phyloP scores from a whole-genome alignment of 2,797 vertebrate genomes.

The Toxotes lorentzi region DNA sequence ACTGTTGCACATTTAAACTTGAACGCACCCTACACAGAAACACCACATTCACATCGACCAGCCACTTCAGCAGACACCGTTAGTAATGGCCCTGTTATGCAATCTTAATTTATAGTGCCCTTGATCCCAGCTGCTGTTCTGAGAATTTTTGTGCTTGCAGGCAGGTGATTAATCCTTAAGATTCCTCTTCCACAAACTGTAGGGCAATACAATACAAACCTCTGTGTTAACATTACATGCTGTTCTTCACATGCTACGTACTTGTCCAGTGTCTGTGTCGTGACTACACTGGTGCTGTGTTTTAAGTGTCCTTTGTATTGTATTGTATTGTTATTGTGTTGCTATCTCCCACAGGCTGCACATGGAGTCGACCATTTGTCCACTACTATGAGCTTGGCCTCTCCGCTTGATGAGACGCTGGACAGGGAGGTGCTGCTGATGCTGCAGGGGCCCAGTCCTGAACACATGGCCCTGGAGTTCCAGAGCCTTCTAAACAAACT shows the following conservation, averaged over 20 bases:
- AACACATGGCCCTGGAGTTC: slow-evolving; percentile 84
- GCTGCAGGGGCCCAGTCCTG: slow-evolving; percentile 85
- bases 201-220: slow-evolving; percentile 3
- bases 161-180: neutral
- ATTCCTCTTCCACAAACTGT: neutral
- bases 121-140: neutral
- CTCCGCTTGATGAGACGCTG: slow-evolving; percentile 84
- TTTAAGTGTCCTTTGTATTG: neutral
- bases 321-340: neutral
- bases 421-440: slow-evolving; percentile 88
- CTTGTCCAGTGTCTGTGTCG: neutral
- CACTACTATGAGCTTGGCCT: slow-evolving; percentile 58
- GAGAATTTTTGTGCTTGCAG: slow-evolving; percentile 1
- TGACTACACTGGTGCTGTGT: neutral
- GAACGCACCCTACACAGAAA: neutral
- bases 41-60: neutral
- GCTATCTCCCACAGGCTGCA: slow-evolving; percentile 24
- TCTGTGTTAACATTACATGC: slow-evolving; percentile 7
- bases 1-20: neutral
- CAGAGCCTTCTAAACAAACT: slow-evolving; percentile 81
- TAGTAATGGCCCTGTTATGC: slow-evolving; percentile 4
- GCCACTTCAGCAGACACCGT: neutral
- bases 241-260: neutral
- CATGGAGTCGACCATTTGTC: slow-evolving; percentile 72
- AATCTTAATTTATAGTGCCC: slow-evolving; percentile 8